Base-by-base conservation (phyloP, 2,888 invertebrate species). In the Globia sparganii region DNA sequence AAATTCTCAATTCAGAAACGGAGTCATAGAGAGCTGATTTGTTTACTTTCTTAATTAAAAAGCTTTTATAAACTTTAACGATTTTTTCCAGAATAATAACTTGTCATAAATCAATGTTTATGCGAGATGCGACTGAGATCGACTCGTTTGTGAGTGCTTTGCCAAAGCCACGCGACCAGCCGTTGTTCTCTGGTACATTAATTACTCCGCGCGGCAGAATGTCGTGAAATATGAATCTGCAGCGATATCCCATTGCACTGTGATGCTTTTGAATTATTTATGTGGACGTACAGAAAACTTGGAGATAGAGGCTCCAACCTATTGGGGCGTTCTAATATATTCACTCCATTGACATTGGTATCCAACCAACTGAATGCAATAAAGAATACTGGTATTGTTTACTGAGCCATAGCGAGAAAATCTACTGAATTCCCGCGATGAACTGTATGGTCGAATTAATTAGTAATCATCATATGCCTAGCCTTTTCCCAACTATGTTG, bases 191-290 rank as follows among this genome's bases (percentile, higher is more conserved):
- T 85, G 84, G 91, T 87, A 91, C 93, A 93, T 94, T 94, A 94
- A 93, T 94, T 94, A 94, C 92, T 89, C 89, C 81, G 87, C 89
- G 89, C 90, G 89, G 91, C 89, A 88, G 87, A 92, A 92, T 90
- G 91, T 90, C 90, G 92, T 95, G 94, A 95, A 94, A 95, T 95
- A 95, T 94, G 95, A 92, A 94, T 94, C 94, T 92, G 94, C 92
- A 92, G 88, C 90, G 92, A 93, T 92, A 94, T 92, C 91, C 90
- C 91, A 91, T 91, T 93, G 93, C 93, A 92, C 91, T 92, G 91
- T 91, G 92, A 93, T 91, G 92, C 89, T 85, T 90, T 89, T 94
- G 93, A 93, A 94, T 94, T 93, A 95, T 95, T 93, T 92, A 94
- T 93, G 92, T 89, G 83, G 53, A 53, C 62, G 65, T 56, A 62